Evolutionary conservation across 2,888 invertebrate genomes (phyloP), one percentile per base, ranked within the genome.

Genomic region (Argyresthia goedartella): DNA sequence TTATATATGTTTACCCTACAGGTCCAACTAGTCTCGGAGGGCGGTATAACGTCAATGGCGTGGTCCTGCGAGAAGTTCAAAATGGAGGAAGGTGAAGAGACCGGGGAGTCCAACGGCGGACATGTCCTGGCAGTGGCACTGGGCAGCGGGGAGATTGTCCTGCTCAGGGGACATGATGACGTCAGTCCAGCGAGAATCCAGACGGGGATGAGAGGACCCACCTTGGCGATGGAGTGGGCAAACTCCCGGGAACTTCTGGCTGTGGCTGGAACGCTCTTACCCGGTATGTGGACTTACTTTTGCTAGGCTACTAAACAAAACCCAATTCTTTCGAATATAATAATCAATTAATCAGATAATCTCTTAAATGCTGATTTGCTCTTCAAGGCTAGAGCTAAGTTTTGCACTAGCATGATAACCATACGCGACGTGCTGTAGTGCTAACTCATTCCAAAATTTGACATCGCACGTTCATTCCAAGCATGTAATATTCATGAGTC

Each of bases 31-130:
- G 91, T 92, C 55, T 91, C 93, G 42, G 94, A 95, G 66, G 93
- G 96, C 52, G 94, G 94, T 8, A 96, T 98, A 63, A 92, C 92
- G 1, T 91, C 94, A 49, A 96, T 98, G 95, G 93, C 95, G 13
- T 98, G 98, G 98, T 97, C 97, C 15, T 97, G 98, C 71, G 97
- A 97, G 74, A 97, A 97, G 71, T 98, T 98, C 80, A 97, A 97
- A 84, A 97, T 98, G 97, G 97, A 97, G 73, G 97, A 97, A 74
- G 93, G 93, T 1, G 95, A 95, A 64, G 95, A 95, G 59, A 89
- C 88, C 1, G 89, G 89, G 16, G 91, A 91, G 51, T 87, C 76
- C 48, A 77, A 67, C 74, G 89, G 58, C 67, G 91, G 65, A 67
- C 95, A 94, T 69, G 92, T 96, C 4, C 76, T 98, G 60, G 97